Conservation (phyloP, 2,797 vertebrate species). For the Helarctos malayanus region DNA sequence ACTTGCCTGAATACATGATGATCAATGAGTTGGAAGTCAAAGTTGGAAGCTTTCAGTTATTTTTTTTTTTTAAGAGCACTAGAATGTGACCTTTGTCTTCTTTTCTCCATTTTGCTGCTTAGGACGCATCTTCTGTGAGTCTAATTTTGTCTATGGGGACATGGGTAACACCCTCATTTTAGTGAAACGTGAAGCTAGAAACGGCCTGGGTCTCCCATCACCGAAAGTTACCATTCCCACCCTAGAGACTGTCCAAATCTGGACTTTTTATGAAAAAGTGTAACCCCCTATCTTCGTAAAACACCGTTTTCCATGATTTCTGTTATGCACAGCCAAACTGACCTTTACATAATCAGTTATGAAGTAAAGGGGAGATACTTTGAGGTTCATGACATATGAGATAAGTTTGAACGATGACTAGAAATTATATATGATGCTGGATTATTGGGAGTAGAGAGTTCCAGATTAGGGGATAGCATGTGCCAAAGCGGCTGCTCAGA, state of each 20-base stretch:
- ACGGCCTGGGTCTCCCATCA: not conserved
- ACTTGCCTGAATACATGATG: not conserved
- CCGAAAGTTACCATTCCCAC: not conserved
- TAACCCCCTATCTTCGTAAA: slow-evolving; percentile 11
- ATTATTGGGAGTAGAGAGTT: not conserved
- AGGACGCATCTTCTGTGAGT: not conserved
- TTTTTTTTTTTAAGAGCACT: not conserved
- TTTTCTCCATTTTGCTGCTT: not conserved
- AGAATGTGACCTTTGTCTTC: not conserved
- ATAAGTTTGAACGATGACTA: not conserved
- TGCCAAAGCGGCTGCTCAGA: not conserved
- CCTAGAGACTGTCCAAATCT: not conserved
- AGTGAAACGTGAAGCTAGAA: slow-evolving; percentile 34
- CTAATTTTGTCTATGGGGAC: not conserved
- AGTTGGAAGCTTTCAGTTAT: not conserved
- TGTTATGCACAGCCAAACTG: not conserved
- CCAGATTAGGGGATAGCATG: not conserved
- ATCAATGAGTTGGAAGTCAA: not conserved
- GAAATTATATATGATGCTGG: not conserved
- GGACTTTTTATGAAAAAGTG: not conserved
- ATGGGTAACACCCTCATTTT: not conserved
- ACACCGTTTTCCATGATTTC: not conserved
- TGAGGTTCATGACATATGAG: not conserved
- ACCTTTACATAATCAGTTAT: not conserved
- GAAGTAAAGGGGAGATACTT: not conserved